Conservation (phyloP, 1,140 invertebrate species). For the Ptiloglossa arizonensis region DNA sequence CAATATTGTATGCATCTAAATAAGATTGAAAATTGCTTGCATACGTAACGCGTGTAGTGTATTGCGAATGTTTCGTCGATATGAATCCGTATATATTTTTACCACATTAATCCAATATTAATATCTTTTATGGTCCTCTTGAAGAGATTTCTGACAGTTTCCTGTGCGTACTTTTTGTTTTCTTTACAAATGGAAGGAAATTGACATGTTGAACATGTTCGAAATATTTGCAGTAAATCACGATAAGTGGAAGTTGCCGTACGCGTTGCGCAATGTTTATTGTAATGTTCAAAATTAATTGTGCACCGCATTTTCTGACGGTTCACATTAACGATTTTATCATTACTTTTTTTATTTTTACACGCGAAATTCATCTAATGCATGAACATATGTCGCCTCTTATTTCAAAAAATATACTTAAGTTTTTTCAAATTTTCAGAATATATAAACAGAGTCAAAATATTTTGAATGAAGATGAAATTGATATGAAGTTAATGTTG, state of each 20-base stretch:
- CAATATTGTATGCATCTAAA: slow-evolving; percentile 1
- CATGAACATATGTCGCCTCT: slow-evolving; percentile 1
- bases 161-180: not conserved
- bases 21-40: slow-evolving; percentile 17
- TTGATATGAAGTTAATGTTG: slow-evolving; percentile 25
- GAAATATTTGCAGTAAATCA: not conserved
- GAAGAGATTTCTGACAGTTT: not conserved
- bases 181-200: not conserved
- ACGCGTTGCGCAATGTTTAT: not conserved
- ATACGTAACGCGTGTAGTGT: not conserved
- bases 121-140: not conserved
- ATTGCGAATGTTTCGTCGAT: slow-evolving; percentile 8
- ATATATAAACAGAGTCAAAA: not conserved
- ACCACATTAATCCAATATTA: not conserved
- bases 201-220: not conserved
- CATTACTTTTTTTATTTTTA: not conserved
- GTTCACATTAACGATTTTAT: not conserved
- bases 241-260: not conserved
- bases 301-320: not conserved
- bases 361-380: not conserved
- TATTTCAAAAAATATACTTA: not conserved
- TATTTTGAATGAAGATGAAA: not conserved
- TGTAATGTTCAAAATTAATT: not conserved
- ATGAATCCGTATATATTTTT: not conserved
- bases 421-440: slow-evolving; percentile 10